phyloP scores from a whole-genome alignment of 2,888 invertebrate species.

The Danaus chrysippus region DNA sequence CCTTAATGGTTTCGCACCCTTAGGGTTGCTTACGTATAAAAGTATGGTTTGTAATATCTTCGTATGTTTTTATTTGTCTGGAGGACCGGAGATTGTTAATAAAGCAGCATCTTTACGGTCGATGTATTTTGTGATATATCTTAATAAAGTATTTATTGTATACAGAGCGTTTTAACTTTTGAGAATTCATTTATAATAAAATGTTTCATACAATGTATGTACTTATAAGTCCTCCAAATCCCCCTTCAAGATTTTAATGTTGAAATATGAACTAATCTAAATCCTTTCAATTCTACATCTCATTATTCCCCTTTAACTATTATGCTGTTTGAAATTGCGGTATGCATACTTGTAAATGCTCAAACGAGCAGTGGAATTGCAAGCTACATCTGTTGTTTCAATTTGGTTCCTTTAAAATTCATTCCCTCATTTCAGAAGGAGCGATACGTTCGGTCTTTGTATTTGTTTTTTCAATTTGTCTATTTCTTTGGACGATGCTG shows the following conservation, averaged over 20 bases:
- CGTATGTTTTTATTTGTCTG: background rate
- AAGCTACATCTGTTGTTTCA: slow-evolving; percentile 34
- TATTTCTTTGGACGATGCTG: slow-evolving; percentile 18
- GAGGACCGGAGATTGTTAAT: slow-evolving; percentile 7
- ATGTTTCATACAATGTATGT: no score
- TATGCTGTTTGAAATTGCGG: slow-evolving; percentile 11
- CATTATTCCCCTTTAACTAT: background rate
- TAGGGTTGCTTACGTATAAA: no score
- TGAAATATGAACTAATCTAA: background rate
- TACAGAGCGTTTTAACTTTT: no score
- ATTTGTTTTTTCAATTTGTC: slow-evolving; percentile 21
- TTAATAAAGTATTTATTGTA: slow-evolving; percentile 3
- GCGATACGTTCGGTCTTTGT: slow-evolving; percentile 23
- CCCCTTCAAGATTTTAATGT: background rate
- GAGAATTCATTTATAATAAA: no score
- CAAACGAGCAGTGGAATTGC: slow-evolving; percentile 14
- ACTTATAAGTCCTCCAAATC: no score
- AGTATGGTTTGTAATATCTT: background rate
- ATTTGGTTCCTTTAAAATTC: slow-evolving; percentile 46
- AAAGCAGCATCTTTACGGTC: slow-evolving; percentile 2
- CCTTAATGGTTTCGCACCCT: no score
- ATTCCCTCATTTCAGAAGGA: slow-evolving; percentile 37
- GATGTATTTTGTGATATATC: slow-evolving; percentile 2
- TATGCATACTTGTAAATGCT: slow-evolving; percentile 17
- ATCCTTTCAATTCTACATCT: background rate